Conservation (phyloP, 2,888 invertebrate genomes). For the Bimastos eiseni region DNA sequence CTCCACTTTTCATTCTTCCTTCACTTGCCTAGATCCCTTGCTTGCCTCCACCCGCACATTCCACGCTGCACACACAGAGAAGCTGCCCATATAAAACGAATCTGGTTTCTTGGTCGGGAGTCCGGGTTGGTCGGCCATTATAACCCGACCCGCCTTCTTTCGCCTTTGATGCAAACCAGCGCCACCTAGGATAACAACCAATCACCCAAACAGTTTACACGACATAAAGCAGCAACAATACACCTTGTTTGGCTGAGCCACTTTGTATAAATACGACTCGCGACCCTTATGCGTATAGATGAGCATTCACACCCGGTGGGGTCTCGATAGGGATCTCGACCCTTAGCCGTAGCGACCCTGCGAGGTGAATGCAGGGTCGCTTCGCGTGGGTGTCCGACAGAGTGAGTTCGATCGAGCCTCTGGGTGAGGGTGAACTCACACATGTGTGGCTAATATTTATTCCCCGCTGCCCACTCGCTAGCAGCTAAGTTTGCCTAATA, state of each 20-base stretch:
- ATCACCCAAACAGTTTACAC: constrained; percentile 5
- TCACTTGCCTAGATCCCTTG: neutral
- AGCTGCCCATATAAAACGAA: neutral
- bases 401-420: neutral
- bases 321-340: neutral
- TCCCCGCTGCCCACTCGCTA: neutral
- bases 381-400: neutral
- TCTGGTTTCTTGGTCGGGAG: neutral
- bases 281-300: neutral
- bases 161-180: neutral
- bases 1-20: neutral
- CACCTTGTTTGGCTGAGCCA: neutral
- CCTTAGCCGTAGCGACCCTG: neutral
- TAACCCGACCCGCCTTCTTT: neutral
- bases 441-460: neutral
- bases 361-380: neutral
- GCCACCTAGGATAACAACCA: neutral
- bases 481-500: neutral
- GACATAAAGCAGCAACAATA: neutral
- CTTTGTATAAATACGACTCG: constrained; percentile 13
- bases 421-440: neutral
- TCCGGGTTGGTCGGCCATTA: neutral
- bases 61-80: neutral
- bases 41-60: neutral
- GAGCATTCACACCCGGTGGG: neutral